A percentile compares a stretch with the other conserved stretches of the same genome.
Evolutionary conservation across 2,888 invertebrate genomes (phyloP).

Genomic region (Scaptodrosophila latifasciaeformis): DNA sequence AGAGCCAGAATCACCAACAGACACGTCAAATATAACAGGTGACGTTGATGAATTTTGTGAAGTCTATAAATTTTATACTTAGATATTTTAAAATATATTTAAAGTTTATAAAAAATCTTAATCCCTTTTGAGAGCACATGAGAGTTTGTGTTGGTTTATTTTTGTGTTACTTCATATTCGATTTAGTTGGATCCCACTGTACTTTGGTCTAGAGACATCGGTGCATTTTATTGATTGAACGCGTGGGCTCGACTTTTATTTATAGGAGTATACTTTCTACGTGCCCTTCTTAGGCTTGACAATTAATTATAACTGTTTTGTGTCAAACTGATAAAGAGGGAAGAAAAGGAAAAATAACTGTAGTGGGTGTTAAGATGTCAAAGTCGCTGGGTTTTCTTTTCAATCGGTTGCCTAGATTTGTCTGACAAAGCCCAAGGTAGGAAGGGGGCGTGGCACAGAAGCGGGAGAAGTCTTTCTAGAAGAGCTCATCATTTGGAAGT

Average conservation of each 20-base stretch:
- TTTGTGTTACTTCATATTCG: neutral
- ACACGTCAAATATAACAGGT: conserved; percentile 37
- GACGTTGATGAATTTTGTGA: conserved; percentile 42
- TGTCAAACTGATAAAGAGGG: conserved; percentile 10
- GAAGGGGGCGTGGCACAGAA: too few relatives aligned
- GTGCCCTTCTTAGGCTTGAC: conserved; percentile 19
- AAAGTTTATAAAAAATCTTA: too few relatives aligned
- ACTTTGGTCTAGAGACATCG: neutral
- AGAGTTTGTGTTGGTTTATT: too few relatives aligned
- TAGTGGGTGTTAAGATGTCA: conserved; percentile 48
- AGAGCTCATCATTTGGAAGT: too few relatives aligned
- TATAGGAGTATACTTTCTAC: neutral
- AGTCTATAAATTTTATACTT: too few relatives aligned
- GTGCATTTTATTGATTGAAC: conserved; percentile 30
- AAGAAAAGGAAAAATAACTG: too few relatives aligned
- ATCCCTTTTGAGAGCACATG: too few relatives aligned
- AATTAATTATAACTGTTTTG: conserved; percentile 61
- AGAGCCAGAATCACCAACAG: conserved; percentile 31
- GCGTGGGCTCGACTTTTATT: conserved; percentile 44
- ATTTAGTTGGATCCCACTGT: too few relatives aligned
- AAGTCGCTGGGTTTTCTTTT: neutral
- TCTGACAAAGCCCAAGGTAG: too few relatives aligned
- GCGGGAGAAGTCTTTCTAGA: too few relatives aligned
- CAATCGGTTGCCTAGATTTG: too few relatives aligned
- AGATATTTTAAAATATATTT: too few relatives aligned